A percentile compares a stretch with the other conserved stretches of the same genome.
phyloP scores from a whole-genome alignment of 2,888 invertebrate genomes.

The Zygothrica quintamaculata region DNA sequence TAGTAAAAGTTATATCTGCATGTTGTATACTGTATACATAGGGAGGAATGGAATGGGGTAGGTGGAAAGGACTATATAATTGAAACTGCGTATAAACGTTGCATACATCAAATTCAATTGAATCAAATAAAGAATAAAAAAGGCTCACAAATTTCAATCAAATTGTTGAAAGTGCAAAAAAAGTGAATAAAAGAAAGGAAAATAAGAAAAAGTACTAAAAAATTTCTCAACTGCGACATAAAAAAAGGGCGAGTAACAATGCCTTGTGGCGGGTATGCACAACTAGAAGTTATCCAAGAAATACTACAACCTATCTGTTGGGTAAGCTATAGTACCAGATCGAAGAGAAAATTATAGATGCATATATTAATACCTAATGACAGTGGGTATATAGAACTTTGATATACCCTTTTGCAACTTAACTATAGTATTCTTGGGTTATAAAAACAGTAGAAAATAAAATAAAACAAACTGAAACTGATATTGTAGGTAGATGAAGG shows the following conservation, averaged over 20 bases:
- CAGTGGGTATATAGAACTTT: too few relatives aligned
- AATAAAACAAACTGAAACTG: not conserved
- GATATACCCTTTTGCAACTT: too few relatives aligned
- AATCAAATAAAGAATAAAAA: slow-evolving; percentile 25
- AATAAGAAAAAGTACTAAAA: slow-evolving; percentile 26
- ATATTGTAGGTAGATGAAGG: slow-evolving; percentile 48
- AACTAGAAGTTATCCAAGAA: not conserved
- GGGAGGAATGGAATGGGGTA: not conserved
- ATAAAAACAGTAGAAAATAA: not conserved
- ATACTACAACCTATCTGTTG: too few relatives aligned
- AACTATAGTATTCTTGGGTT: not conserved
- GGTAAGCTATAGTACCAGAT: too few relatives aligned
- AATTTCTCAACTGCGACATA: slow-evolving; percentile 35
- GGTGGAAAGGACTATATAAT: slow-evolving; percentile 23
- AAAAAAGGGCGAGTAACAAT: slow-evolving; percentile 6
- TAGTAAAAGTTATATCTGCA: not conserved
- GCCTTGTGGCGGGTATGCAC: not conserved
- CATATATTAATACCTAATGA: too few relatives aligned
- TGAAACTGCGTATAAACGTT: slow-evolving; percentile 23
- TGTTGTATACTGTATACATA: not conserved
- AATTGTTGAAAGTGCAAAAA: slow-evolving; percentile 21
- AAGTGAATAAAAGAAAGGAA: not conserved
- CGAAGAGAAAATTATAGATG: too few relatives aligned
- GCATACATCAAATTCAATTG: slow-evolving; percentile 8
- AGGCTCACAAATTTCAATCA: slow-evolving; percentile 34